These are phyloP conservation scores for Hyles vespertilio DNA, from an alignment of 1,140 invertebrate genomes.

Conservation along the genomic window DNA sequence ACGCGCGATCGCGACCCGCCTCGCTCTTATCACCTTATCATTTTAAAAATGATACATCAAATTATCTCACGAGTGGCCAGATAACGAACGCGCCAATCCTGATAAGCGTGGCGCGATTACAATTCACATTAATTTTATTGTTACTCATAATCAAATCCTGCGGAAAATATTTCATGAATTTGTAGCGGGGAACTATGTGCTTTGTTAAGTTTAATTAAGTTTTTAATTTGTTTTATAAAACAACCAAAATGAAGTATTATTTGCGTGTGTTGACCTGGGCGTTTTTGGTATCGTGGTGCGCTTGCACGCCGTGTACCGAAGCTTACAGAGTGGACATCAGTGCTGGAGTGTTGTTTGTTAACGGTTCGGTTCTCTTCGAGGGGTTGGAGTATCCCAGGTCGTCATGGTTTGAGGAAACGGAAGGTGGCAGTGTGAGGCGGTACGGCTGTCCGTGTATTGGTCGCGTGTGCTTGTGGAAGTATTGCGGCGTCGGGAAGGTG, in stretches of 20 bases:
- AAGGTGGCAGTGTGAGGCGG: slow-evolving; percentile 21
- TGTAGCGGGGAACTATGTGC: neutral
- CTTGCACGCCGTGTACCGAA: slow-evolving; percentile 36
- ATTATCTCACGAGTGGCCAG: slow-evolving; percentile 53
- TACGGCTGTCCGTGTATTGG: slow-evolving; percentile 55
- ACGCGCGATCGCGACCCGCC: slow-evolving; percentile 13
- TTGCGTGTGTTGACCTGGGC: neutral
- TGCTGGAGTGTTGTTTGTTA: slow-evolving; percentile 29
- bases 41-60: slow-evolving; percentile 63
- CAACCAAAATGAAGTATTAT: neutral
- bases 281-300: neutral
- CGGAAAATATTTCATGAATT: slow-evolving; percentile 1
- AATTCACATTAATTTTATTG: slow-evolving; percentile 13
- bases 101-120: slow-evolving; percentile 39
- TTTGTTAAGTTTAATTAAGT: neutral
- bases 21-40: slow-evolving; percentile 59
- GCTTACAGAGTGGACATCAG: slow-evolving; percentile 52
- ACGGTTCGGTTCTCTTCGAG: slow-evolving; percentile 42
- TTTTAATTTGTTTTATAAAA: neutral
- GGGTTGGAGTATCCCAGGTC: slow-evolving; percentile 37
- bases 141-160: slow-evolving; percentile 17
- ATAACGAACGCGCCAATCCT: slow-evolving; percentile 48
- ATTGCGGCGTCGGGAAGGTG: slow-evolving; percentile 35
- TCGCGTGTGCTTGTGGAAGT: slow-evolving; percentile 53
- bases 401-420: slow-evolving; percentile 43